These are phyloP conservation scores for Drosophila meridionalis DNA, from an alignment of 2,888 invertebrate genomes.

Conservation along the genomic window DNA sequence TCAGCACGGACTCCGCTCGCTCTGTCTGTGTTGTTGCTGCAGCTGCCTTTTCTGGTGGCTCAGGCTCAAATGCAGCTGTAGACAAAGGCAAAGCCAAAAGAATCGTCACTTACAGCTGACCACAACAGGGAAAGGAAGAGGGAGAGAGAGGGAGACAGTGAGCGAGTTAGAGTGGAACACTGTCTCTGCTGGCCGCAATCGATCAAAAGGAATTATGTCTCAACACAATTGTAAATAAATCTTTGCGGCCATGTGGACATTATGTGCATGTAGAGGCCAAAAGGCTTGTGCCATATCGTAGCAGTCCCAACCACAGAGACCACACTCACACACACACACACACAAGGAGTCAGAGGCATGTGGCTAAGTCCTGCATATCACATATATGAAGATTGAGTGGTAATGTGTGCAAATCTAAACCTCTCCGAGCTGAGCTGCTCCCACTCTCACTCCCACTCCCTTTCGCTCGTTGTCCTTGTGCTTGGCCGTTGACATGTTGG, in stretches of 20 bases:
- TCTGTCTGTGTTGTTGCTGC: not conserved
- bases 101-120: slow-evolving; percentile 76
- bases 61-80: slow-evolving; percentile 32
- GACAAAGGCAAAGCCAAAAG: slow-evolving; percentile 61
- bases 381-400: slow-evolving; percentile 79
- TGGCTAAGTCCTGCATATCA: slow-evolving; percentile 68
- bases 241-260: slow-evolving; percentile 79
- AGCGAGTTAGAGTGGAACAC: not conserved
- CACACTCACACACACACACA: slow-evolving; percentile 16
- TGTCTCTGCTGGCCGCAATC: slow-evolving; percentile 59
- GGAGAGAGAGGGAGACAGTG: not conserved
- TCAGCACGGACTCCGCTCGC: slow-evolving; percentile 40
- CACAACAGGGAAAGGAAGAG: slow-evolving; percentile 35
- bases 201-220: slow-evolving; percentile 79
- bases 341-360: not conserved
- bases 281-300: slow-evolving; percentile 58
- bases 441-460: not conserved
- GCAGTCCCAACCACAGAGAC: slow-evolving; percentile 37
- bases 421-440: slow-evolving; percentile 29
- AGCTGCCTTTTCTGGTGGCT: not conserved
- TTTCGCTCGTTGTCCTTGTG: slow-evolving; percentile 33
- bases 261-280: slow-evolving; percentile 68
- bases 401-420: slow-evolving; percentile 79
- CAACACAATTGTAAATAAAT: slow-evolving; percentile 81
- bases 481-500: slow-evolving; percentile 72